These are phyloP conservation scores for Oreochromis grahami DNA, from an alignment of 2,797 vertebrate genomes.

Conservation along the genomic window DNA sequence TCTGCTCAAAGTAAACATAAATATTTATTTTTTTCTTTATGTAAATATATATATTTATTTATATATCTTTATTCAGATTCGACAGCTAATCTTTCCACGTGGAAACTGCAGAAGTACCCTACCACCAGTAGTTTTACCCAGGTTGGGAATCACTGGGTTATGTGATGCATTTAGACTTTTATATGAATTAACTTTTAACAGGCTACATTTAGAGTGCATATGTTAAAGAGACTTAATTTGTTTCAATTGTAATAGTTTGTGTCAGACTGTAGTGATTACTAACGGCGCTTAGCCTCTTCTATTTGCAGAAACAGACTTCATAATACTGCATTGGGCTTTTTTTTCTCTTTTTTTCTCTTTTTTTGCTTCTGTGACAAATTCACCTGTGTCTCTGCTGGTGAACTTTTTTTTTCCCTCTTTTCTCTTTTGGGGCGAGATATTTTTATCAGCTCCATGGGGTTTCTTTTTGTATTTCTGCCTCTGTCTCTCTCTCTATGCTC, in stretches of 20 bases:
- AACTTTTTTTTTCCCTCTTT: conserved; percentile 32
- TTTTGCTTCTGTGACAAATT: conserved; percentile 39
- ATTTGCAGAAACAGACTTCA: not conserved
- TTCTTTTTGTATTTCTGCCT: conserved; percentile 40
- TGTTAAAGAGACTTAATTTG: not conserved
- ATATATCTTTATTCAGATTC: not conserved
- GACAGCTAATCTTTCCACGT: not conserved
- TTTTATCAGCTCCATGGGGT: conserved; percentile 60
- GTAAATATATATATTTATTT: not conserved
- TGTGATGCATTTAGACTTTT: not conserved
- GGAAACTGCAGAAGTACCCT: not conserved
- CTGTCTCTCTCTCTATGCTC: not conserved
- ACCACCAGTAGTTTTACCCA: not conserved
- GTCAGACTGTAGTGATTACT: not conserved
- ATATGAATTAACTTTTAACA: not conserved
- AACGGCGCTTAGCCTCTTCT: not conserved
- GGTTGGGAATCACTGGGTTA: not conserved
- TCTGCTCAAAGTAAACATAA: not conserved
- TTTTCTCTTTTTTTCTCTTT: not conserved
- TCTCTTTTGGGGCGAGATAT: conserved; percentile 57
- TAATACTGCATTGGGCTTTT: not conserved
- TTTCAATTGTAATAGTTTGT: not conserved
- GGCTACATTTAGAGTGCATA: not conserved
- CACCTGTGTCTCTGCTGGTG: conserved; percentile 32
- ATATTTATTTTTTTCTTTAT: not conserved